Conservation (phyloP, 2,888 invertebrate species). For the Rhagium mordax region DNA sequence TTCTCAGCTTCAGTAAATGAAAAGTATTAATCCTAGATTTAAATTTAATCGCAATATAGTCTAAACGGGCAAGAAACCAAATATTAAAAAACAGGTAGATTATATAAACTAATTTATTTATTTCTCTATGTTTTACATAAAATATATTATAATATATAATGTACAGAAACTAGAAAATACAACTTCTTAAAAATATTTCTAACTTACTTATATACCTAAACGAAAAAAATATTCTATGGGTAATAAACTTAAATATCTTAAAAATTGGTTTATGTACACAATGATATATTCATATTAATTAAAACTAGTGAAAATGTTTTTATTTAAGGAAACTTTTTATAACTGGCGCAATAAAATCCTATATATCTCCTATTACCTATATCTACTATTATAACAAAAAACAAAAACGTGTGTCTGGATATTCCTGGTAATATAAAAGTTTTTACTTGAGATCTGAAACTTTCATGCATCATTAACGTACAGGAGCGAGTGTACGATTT, state of each 20-base stretch:
- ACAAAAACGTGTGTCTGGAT: neutral
- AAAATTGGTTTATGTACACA: slow-evolving; percentile 21
- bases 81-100: neutral
- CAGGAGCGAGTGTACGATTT: neutral
- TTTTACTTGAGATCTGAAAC: slow-evolving; percentile 21
- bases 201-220: neutral
- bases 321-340: neutral
- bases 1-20: too few relatives aligned
- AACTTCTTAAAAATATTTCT: neutral
- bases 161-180: slow-evolving; percentile 25
- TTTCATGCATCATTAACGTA: slow-evolving; percentile 5
- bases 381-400: too few relatives aligned
- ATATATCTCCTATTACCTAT: too few relatives aligned
- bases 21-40: too few relatives aligned
- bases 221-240: neutral
- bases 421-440: neutral
- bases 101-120: slow-evolving; percentile 10
- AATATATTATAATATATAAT: slow-evolving; percentile 15
- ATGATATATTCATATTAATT: slow-evolving; percentile 12
- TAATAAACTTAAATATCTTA: slow-evolving; percentile 18
- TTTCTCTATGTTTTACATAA: slow-evolving; percentile 4
- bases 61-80: neutral
- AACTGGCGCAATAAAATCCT: too few relatives aligned
- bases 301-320: slow-evolving; percentile 10
- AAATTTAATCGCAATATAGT: neutral